Evolutionary conservation across 2,113 vertebrate species (phyloP), one percentile per base, ranked within the genome.

Genomic region (Pandion haliaetus): DNA sequence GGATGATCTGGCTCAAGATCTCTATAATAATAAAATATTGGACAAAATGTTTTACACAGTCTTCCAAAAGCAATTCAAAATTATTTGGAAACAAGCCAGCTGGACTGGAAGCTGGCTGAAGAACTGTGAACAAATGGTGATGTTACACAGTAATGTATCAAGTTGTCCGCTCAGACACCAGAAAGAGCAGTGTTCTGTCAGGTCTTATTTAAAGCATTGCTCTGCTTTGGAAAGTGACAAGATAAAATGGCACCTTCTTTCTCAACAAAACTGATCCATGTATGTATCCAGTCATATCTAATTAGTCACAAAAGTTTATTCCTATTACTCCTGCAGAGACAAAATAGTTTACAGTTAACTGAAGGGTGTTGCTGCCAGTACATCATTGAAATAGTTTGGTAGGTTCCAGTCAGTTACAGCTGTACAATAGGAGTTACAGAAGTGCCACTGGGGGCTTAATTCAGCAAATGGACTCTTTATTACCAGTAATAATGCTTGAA

Each of bases 41-140:
- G 95, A 82, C 40, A 70, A 61, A 69, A 72, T 36, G 66, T 77
- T 91, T 95, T 87, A 62, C 54, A 90, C 54, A 58, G 36, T 91
- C 95, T 92, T 93, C 73, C 86, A 89, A 72, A 69, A 87, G 70
- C 45, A 87, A 66, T 80, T 95, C 89, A 57, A n/a, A 77, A 58
- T 42, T 3, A n/a, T 45, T 52, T 95, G 95, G 91, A 89, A 54
- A 45, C 24, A 76, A 45, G 83, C 91, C 91, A 95, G 86, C 95
- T 96, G 91, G 70, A 49, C 57, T 65, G 83, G 81, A 52, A 95
- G 49, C 70, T 61, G 86, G 59, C 85, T 96, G 76, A 86, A 88
- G 88, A 90, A 2, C 94, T 69, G 83, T 70, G 80, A 47, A 69
- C 88, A 80, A 92, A 77, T 9, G 80, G 69, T 79, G 83, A 82